These are phyloP conservation scores for Denticeps clupeoides DNA, from an alignment of 2,797 vertebrate species.

Conservation along the genomic window DNA sequence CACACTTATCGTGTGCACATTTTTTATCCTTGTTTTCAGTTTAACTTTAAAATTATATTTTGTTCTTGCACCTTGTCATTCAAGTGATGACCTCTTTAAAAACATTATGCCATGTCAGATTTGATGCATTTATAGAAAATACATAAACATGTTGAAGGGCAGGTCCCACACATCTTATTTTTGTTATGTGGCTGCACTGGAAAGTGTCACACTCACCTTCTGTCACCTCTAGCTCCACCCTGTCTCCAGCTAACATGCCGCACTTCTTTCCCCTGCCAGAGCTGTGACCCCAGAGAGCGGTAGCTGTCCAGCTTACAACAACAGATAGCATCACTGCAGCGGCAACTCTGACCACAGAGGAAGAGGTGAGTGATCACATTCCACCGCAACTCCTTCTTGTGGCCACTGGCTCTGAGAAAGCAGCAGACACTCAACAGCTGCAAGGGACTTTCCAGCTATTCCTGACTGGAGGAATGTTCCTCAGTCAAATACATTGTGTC, in stretches of 20 bases:
- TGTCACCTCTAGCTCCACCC: not conserved
- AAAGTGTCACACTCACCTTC: not conserved
- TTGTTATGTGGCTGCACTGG: not conserved
- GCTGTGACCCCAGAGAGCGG: constrained; percentile 2
- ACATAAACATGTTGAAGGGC: not conserved
- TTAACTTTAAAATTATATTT: too few relatives aligned
- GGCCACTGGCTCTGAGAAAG: not conserved
- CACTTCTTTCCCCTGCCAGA: not conserved
- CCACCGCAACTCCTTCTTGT: not conserved
- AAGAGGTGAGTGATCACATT: constrained; percentile 2
- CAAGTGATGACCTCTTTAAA: too few relatives aligned
- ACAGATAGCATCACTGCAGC: constrained; percentile 2
- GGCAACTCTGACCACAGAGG: not conserved
- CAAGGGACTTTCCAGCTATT: not conserved
- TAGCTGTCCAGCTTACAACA: constrained; percentile 2
- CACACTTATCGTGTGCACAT: too few relatives aligned
- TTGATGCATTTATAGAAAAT: constrained; percentile 1
- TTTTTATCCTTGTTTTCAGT: too few relatives aligned
- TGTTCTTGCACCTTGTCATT: too few relatives aligned
- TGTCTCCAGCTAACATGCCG: not conserved
- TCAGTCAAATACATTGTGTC: too few relatives aligned
- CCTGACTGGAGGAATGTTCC: too few relatives aligned
- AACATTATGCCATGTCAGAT: constrained; percentile 1
- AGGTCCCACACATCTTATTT: constrained; percentile 4
- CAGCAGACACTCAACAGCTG: not conserved